phyloP scores from a whole-genome alignment of 2,888 invertebrate species.

The Agrochola lychnidis region DNA sequence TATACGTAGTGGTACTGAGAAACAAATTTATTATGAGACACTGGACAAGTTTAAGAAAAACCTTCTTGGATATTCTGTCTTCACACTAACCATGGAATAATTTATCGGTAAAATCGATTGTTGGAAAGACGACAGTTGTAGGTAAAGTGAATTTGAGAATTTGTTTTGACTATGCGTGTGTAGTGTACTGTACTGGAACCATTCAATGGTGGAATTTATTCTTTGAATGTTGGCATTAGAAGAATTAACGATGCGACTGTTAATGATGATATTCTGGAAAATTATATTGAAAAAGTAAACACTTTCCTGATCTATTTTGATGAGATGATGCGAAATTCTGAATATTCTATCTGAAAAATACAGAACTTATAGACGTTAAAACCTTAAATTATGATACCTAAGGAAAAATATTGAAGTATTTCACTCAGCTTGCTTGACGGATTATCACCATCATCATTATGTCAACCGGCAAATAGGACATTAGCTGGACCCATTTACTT shows the following conservation, averaged over 20 bases:
- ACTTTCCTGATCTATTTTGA: not conserved
- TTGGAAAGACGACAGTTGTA: slow-evolving; percentile 14
- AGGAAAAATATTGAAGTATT: slow-evolving; percentile 30
- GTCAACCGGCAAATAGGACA: slow-evolving; percentile 44
- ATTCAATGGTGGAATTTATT: not conserved
- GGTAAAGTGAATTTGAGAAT: slow-evolving; percentile 27
- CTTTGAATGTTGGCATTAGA: not conserved
- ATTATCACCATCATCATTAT: slow-evolving; percentile 54
- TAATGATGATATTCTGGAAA: not conserved
- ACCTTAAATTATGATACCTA: not conserved
- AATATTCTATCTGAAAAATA: not conserved
- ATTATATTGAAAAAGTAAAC: not conserved
- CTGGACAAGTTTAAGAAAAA: slow-evolving; percentile 7
- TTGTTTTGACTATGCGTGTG: slow-evolving; percentile 10
- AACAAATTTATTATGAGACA: not conserved
- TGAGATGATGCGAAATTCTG: not conserved
- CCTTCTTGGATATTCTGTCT: slow-evolving; percentile 20
- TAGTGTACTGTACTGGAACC: not conserved
- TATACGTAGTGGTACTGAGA: not conserved
- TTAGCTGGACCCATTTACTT: slow-evolving; percentile 44
- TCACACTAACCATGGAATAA: slow-evolving; percentile 31
- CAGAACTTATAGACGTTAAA: not conserved
- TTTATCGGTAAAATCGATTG: slow-evolving; percentile 27
- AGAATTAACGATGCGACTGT: not conserved
- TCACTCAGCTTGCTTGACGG: slow-evolving; percentile 32